phyloP scores from a whole-genome alignment of 2,888 invertebrate genomes.

The Tetragonisca angustula region DNA sequence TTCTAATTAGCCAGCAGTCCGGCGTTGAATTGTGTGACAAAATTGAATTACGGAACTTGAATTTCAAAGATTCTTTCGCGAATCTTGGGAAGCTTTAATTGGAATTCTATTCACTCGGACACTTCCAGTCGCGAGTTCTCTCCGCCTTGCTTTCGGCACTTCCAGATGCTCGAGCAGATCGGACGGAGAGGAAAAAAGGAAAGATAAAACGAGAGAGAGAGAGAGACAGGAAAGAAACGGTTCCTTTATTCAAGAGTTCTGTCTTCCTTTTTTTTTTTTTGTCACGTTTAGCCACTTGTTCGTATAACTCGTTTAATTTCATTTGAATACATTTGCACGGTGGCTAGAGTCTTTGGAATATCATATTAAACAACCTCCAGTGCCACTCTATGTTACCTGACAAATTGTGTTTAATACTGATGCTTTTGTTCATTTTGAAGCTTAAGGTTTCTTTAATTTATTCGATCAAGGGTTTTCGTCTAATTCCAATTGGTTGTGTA shows the following conservation, averaged over 20 bases:
- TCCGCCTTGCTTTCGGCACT: slow-evolving; percentile 40
- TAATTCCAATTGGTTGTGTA: neutral
- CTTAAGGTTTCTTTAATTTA: neutral
- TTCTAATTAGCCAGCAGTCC: slow-evolving; percentile 16
- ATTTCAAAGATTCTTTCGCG: slow-evolving; percentile 29
- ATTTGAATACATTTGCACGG: slow-evolving; percentile 43
- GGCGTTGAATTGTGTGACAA: slow-evolving; percentile 3
- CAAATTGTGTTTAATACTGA: slow-evolving; percentile 6
- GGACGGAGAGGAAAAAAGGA: neutral
- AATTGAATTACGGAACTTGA: slow-evolving; percentile 19
- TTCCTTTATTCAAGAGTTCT: slow-evolving; percentile 27
- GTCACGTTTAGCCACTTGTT: slow-evolving; percentile 49
- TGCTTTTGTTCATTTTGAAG: neutral
- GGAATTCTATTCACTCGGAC: slow-evolving; percentile 66
- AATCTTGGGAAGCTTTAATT: slow-evolving; percentile 61
- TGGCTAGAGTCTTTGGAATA: slow-evolving; percentile 16
- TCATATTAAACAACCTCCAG: slow-evolving; percentile 27
- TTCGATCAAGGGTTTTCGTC: neutral
- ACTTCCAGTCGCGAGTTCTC: slow-evolving; percentile 37
- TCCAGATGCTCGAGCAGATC: slow-evolving; percentile 15
- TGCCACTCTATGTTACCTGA: slow-evolving; percentile 9
- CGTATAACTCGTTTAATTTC: slow-evolving; percentile 48
- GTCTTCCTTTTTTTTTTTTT: slow-evolving; percentile 22
- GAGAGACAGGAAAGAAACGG: neutral
- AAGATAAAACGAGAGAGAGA: neutral